These are phyloP conservation scores for Pseudomugil tenellus DNA, from an alignment of 2,797 vertebrate genomes.

Conservation along the genomic window DNA sequence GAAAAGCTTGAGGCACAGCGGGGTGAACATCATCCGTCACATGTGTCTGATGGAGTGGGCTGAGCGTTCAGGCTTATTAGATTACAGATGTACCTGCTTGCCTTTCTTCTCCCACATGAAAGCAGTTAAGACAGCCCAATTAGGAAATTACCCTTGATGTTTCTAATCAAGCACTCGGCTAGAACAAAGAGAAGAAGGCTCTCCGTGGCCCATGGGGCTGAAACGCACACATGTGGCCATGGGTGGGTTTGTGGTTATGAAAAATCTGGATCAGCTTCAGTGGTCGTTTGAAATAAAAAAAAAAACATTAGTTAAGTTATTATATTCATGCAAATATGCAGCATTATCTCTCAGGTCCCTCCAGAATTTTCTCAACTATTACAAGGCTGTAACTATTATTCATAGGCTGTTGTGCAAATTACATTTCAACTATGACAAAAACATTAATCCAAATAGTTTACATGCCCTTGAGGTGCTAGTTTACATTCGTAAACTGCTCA, in stretches of 20 bases:
- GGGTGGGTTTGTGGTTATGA: conserved; percentile 37
- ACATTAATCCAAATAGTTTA: conserved; percentile 39
- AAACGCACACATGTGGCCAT: conserved; percentile 35
- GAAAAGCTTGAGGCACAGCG: conserved; percentile 62
- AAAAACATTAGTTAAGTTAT: conserved; percentile 54
- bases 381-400: no score
- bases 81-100: conserved; percentile 80
- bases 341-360: conserved; percentile 26
- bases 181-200: conserved; percentile 77
- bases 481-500: conserved; percentile 42
- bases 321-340: conserved; percentile 41
- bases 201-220: conserved; percentile 49
- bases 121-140: conserved; percentile 79
- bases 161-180: conserved; percentile 80
- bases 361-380: conserved; percentile 37
- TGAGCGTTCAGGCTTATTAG: conserved; percentile 68
- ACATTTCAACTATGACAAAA: conserved; percentile 42
- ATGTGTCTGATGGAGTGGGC: conserved; percentile 52
- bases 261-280: conserved; percentile 48
- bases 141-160: conserved; percentile 79
- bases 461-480: conserved; percentile 29
- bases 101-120: conserved; percentile 78
- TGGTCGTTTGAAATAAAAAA: conserved; percentile 47
- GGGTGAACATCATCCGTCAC: conserved; percentile 51
- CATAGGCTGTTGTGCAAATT: conserved; percentile 27